These are phyloP conservation scores for Triplophysa bombifrons DNA, from an alignment of 2,797 vertebrate species.

Conservation along the genomic window DNA sequence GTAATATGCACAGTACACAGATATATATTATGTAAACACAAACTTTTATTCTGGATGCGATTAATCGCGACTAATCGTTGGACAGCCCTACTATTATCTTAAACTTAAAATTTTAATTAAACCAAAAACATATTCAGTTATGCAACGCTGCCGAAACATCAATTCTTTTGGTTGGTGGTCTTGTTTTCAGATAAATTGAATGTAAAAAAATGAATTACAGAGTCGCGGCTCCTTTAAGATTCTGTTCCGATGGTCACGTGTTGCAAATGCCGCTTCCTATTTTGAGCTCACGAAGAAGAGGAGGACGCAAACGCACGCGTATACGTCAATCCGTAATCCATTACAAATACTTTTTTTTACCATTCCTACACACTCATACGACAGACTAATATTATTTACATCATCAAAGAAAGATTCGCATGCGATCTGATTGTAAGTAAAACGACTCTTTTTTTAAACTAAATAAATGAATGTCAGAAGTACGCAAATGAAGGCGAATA, in stretches of 20 bases:
- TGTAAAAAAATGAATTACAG: not conserved
- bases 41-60: no score
- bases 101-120: no score
- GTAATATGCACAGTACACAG: no score
- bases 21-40: no score
- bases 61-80: no score
- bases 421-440: slow-evolving; percentile 14
- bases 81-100: no score
- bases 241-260: slow-evolving; percentile 26
- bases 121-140: no score
- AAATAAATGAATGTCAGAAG: not conserved
- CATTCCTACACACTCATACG: not conserved
- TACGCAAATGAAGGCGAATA: not conserved
- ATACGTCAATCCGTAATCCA: not conserved
- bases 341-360: not conserved
- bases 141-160: no score
- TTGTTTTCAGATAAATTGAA: no score
- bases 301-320: not conserved
- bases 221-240: slow-evolving; percentile 7
- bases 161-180: no score
- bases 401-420: not conserved
- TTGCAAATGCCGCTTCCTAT: slow-evolving; percentile 23
- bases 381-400: not conserved
- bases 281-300: slow-evolving; percentile 15
- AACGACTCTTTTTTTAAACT: not conserved